Evolutionary conservation across 2,888 invertebrate genomes (phyloP).

Genomic region (Cephus pulcher): DNA sequence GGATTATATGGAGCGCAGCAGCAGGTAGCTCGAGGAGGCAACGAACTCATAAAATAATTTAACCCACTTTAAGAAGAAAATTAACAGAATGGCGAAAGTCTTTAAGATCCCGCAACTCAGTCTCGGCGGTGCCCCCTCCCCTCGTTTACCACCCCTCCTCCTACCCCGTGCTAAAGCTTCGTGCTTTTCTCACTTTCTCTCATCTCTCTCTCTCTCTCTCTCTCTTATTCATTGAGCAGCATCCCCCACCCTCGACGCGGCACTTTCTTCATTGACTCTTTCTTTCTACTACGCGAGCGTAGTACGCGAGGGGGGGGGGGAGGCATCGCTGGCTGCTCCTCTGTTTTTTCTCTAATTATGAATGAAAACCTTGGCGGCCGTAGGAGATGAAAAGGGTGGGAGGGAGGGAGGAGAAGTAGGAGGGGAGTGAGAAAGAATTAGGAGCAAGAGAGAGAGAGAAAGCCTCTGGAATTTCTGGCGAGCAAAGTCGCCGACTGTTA

Average conservation of each 20-base stretch:
- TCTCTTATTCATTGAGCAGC: slow-evolving; percentile 64
- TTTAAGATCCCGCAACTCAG: slow-evolving; percentile 56
- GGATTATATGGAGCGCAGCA: neutral
- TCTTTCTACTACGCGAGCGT: slow-evolving; percentile 65
- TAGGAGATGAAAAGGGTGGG: neutral
- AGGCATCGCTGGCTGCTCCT: slow-evolving; percentile 33
- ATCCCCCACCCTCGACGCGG: slow-evolving; percentile 37
- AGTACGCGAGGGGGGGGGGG: slow-evolving; percentile 34
- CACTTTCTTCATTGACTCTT: slow-evolving; percentile 67
- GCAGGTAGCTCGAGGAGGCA: slow-evolving; percentile 21
- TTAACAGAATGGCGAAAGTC: slow-evolving; percentile 64
- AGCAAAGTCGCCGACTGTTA: neutral
- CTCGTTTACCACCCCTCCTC: slow-evolving; percentile 29
- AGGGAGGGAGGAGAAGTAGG: slow-evolving; percentile 21
- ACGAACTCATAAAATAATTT: slow-evolving; percentile 63
- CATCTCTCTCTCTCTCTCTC: slow-evolving; percentile 38
- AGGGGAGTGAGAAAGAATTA: slow-evolving; percentile 13
- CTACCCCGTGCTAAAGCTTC: slow-evolving; percentile 14
- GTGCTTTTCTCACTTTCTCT: slow-evolving; percentile 22
- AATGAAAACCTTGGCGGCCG: slow-evolving; percentile 54
- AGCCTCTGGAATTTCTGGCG: slow-evolving; percentile 15
- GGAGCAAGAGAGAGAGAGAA: slow-evolving; percentile 14
- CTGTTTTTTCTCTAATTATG: slow-evolving; percentile 66
- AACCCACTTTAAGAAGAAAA: slow-evolving; percentile 64
- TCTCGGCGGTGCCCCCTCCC: slow-evolving; percentile 35